Conservation (phyloP, 2,797 vertebrate genomes). For the Tenualosa ilisha region DNA sequence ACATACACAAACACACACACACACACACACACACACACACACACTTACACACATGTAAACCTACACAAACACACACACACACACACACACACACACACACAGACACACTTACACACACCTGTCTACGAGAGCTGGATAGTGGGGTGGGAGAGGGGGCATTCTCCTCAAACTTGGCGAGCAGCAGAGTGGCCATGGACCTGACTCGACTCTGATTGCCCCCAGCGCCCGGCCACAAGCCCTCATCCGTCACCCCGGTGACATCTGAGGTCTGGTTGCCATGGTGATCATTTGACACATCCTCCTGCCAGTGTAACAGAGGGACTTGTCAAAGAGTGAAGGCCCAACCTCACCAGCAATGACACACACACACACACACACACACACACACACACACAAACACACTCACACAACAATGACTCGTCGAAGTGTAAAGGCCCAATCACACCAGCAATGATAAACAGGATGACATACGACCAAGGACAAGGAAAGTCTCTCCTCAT, state of each 20-base stretch:
- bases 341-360: no score
- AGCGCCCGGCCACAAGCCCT: constrained; percentile 51
- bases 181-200: constrained; percentile 87
- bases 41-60: no score
- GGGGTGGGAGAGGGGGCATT: constrained; percentile 61
- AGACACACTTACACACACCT: constrained; percentile 54
- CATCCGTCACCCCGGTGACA: constrained; percentile 69
- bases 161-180: constrained; percentile 89
- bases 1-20: not conserved
- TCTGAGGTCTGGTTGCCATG: constrained; percentile 65
- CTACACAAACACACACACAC: not conserved
- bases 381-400: no score
- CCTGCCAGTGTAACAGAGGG: constrained; percentile 59
- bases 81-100: not conserved
- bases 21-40: not conserved
- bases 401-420: no score
- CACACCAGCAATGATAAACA: no score
- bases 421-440: no score
- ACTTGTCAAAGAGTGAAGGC: not conserved
- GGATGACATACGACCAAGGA: not conserved
- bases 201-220: constrained; percentile 82
- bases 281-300: constrained; percentile 65
- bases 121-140: constrained; percentile 44
- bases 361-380: no score
- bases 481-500: no score